A percentile compares a stretch with the other conserved stretches of the same genome.
phyloP scores from a whole-genome alignment of 2,888 invertebrate genomes.

The Choreutis nemorana region DNA sequence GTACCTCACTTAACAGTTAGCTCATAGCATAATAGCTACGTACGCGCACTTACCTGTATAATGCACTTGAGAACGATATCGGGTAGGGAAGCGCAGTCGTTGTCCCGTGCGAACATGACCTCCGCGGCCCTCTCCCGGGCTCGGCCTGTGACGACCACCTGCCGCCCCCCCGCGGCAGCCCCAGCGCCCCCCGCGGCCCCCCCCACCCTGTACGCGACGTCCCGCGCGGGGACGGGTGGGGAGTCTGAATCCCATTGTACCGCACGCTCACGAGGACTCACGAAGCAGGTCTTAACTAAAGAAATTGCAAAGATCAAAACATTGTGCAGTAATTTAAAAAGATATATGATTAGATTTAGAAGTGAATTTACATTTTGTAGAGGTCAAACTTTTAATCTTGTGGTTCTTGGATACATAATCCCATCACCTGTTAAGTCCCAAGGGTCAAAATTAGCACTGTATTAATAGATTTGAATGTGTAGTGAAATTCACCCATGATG shows the following conservation, averaged over 20 bases:
- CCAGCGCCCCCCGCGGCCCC: constrained; percentile 38
- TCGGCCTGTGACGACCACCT: constrained; percentile 71
- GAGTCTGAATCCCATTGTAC: constrained; percentile 50
- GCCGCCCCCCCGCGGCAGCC: constrained; percentile 56
- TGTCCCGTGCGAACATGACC: constrained; percentile 83
- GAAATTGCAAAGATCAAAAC: too few species aligned
- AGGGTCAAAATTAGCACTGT: too few species aligned
- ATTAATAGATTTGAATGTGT: too few species aligned
- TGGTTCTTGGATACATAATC: too few species aligned
- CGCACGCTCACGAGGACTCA: constrained; percentile 77
- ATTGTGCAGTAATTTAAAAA: background rate
- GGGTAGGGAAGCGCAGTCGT: constrained; percentile 72
- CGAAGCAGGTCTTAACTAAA: constrained; percentile 86
- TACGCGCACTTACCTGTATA: constrained; percentile 63
- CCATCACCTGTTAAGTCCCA: too few species aligned
- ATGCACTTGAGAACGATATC: constrained; percentile 88
- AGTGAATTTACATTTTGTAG: too few species aligned
- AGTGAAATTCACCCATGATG: constrained; percentile 67
- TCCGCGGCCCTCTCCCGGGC: constrained; percentile 86
- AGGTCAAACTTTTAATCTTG: too few species aligned
- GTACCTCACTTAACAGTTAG: too few species aligned
- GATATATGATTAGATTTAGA: too few species aligned
- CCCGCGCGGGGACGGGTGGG: constrained; percentile 63
- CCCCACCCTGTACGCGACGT: constrained; percentile 73
- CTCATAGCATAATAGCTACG: too few species aligned